Base-by-base conservation (phyloP, 1,140 invertebrate species). In the Chlorops oryzae region DNA sequence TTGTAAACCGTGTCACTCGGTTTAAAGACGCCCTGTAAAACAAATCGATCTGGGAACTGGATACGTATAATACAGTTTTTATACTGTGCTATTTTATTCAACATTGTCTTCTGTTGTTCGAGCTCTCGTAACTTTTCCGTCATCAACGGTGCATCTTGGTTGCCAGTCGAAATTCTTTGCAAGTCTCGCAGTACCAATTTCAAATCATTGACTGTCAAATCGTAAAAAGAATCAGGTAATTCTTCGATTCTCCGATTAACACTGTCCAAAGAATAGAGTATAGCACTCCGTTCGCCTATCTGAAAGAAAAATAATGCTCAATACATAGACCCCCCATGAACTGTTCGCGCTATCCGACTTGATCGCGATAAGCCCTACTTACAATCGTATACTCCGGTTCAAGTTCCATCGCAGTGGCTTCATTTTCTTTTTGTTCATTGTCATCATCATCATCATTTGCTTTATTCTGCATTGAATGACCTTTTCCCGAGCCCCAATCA, bases 221-320 rank as follows among this genome's bases (percentile, higher is more conserved):
- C 86, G 73, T 86, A 94, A 64, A 92, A 92, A 55, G 85, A 85
- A 72, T 92, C 89, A 13, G 87, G 82, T 24, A 87, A 63, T 49
- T 89, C 85, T 50, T 84, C 78, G 2, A 74, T 65, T 45, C 80
- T 65, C 27, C 77, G 73, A 65, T 78, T 67, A 5, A 75, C 70
- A 2, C 69, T 73, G 55, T 82, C 81, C 53, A 81, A 76, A 41
- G 83, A 81, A 61, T 85, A 89, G 22, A 82, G 63, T 40, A 88
- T 73, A 1, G 85, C 85, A 59, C 85, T 81, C 55, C 84, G 77
- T 13, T 81, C 78, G 2, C 83, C 85, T 47, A 87, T 65, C 82
- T 84, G 49, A 49, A 74, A 73, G 5, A 37, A 22, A 23, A 7
- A 35, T 21, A 56, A n/a, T n/a, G n/a, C n/a, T n/a, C n/a, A n/a